Evolutionary conservation across 1,140 invertebrate species (phyloP), one percentile per base, ranked within the genome.

Genomic region (Drosophila neocordata): DNA sequence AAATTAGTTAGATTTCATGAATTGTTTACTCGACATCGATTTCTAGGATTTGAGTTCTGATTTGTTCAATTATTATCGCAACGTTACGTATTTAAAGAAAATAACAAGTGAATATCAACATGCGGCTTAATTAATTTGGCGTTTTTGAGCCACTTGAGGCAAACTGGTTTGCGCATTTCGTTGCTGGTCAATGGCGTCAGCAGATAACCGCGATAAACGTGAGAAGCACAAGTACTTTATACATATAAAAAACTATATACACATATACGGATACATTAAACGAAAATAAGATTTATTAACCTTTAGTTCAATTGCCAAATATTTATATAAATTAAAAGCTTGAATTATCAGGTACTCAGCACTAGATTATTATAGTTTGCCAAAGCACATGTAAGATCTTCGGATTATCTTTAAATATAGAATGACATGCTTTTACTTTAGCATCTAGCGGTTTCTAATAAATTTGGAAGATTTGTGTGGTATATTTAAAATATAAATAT

Each of bases 91-190:
- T 15, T 2, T 44, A 44, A 13, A 41, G 15, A 18, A 20, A 48
- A 75, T 76, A 64, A 66, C 70, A 64, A 65, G 65, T n/a, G 48
- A 76, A 76, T 76, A 76, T 76, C 65, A 24, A 65, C 73, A 69
- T 44, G 41, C 64, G 55, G 41, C 64, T 59, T 69, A 69, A 76
- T 76, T 76, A 60, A 37, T 69, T 76, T 60, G 59, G 44, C 58
- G 41, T 65, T 69, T 34, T 51, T 41, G 35, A 13, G 20, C 20
- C 72, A 83, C 80, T 83, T 66, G 72, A 83, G 37, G 51, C 34
- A 59, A 79, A 84, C 80, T 84, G 80, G 80, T 84, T 83, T 83
- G 55, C 80, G 80, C 34, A 73, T 22, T 68, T 76, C 13, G 11
- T 58, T 13, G 37, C 22, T 13, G 11, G 57, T 62, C 59, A 79